Percentiles rank a stretch among this genome's conserved stretches.
These are phyloP conservation scores for Rachycentron canadum DNA, from an alignment of 2,797 vertebrate species.

Conservation along the genomic window DNA sequence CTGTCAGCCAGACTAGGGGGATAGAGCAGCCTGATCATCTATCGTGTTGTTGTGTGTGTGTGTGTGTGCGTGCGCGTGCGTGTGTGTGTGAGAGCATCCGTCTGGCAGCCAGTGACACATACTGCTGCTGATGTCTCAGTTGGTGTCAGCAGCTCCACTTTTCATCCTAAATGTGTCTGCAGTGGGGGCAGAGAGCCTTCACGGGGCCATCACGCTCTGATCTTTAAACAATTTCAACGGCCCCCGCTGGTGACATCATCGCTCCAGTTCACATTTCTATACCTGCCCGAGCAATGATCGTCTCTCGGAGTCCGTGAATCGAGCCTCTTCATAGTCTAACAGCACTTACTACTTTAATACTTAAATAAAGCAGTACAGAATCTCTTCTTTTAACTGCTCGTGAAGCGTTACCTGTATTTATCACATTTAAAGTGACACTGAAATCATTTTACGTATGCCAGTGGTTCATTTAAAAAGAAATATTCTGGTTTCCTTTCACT, in stretches of 20 bases:
- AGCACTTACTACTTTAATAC: not conserved
- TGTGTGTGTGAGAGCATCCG: slow-evolving; percentile 41
- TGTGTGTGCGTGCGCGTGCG: slow-evolving; percentile 20
- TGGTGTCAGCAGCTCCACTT: slow-evolving; percentile 73
- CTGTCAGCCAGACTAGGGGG: slow-evolving; percentile 57
- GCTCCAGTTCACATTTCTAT: slow-evolving; percentile 5
- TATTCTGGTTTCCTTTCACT: no score
- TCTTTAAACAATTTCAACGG: slow-evolving; percentile 43
- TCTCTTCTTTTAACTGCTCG: slow-evolving; percentile 9
- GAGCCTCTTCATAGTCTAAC: not conserved
- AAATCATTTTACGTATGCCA: no score
- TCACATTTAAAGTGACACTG: no score
- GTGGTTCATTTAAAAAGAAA: no score
- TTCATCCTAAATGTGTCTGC: slow-evolving; percentile 76
- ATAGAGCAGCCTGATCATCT: slow-evolving; percentile 62
- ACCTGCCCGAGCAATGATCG: not conserved
- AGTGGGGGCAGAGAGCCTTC: slow-evolving; percentile 30
- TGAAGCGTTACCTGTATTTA: no score
- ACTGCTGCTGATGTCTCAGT: slow-evolving; percentile 78
- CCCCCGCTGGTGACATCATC: slow-evolving; percentile 32
- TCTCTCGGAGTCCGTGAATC: not conserved
- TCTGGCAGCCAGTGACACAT: slow-evolving; percentile 66
- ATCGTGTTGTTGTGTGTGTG: slow-evolving; percentile 42
- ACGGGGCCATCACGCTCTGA: slow-evolving; percentile 24
- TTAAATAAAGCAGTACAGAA: not conserved